Base-by-base conservation (phyloP, 23 tunicate genomes). In the Halocynthia aurantium region DNA sequence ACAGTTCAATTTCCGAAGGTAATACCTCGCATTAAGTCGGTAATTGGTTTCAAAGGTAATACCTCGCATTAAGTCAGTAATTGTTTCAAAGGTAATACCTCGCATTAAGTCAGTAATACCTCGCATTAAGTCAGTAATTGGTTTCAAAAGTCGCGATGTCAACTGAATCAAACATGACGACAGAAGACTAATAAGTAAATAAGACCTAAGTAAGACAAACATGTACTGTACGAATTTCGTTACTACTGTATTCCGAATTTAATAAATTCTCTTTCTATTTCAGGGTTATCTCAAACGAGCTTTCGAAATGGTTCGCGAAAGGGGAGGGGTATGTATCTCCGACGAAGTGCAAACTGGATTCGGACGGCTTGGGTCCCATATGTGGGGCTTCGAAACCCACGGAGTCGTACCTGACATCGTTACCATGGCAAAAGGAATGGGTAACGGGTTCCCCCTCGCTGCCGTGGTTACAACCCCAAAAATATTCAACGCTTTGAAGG, bases 271-370 rank as follows among this genome's bases (percentile, higher is more conserved):
- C 17, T 60, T 15, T 60, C 17, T 12, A 12, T 67, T 77, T n/a
- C 86, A 91, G 91, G 87, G 87, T 21, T 96, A 94, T 62, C 67
- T 96, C 12, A 83, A 85, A 56, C 50, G 67, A 69, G 96, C 96
- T n/a, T 89, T 51, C 82, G 93, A 85, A 67, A 62, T 85, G 71
- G 71, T 96, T 44, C 85, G 95, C 2, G 71, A 73, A 13, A 65
- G 68, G 55, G 99, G 99, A 15, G 99, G 99, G 7, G 56, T 96
- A 64, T 89, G 96, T 61, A 69, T 96, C 51, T 76, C 84, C 22
- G 99, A 96, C 77, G 99, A 96, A 66, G 99, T 96, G 12, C 99
- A 96, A 73, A 81, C 96, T 17, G 99, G 99, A 10, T 94, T 94
- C 68, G 99, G 95, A 7, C 83, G 99, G 2, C 57, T 80, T 52